Conservation (phyloP, 2,888 invertebrate genomes). For the Heliconius ismenius region DNA sequence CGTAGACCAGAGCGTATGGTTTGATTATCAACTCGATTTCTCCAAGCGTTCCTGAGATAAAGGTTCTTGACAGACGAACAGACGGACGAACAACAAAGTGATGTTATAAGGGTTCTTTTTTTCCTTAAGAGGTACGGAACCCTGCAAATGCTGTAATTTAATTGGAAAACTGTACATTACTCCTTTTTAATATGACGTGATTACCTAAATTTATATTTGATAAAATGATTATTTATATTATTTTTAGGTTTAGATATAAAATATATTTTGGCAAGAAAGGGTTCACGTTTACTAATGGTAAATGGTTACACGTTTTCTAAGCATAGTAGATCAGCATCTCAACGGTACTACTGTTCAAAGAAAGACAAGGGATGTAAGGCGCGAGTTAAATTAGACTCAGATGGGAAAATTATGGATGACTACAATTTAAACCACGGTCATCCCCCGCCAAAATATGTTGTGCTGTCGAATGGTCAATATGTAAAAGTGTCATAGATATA, state of each 20-base stretch:
- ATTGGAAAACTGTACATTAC: neutral
- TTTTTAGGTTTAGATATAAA: conserved; percentile 40
- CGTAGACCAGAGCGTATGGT: no score
- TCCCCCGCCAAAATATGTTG: conserved; percentile 45
- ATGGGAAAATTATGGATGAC: conserved; percentile 41
- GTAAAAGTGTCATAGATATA: conserved; percentile 12
- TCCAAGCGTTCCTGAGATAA: no score
- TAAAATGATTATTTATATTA: neutral
- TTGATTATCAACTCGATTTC: no score
- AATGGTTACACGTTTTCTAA: conserved; percentile 51
- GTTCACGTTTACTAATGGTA: conserved; percentile 48
- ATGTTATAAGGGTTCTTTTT: no score
- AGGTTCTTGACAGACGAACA: no score
- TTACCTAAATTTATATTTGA: neutral
- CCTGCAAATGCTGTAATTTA: no score
- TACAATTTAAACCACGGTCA: conserved; percentile 43
- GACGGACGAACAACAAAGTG: no score
- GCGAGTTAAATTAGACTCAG: conserved; percentile 43
- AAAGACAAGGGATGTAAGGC: conserved; percentile 50
- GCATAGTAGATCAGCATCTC: conserved; percentile 31
- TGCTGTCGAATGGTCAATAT: conserved; percentile 17
- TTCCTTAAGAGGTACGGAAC: no score
- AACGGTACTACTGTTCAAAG: conserved; percentile 52
- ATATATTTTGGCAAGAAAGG: conserved; percentile 48
- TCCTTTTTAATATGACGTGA: neutral